Conservation (phyloP, 2,888 invertebrate genomes). For the Lymantria dispar region DNA sequence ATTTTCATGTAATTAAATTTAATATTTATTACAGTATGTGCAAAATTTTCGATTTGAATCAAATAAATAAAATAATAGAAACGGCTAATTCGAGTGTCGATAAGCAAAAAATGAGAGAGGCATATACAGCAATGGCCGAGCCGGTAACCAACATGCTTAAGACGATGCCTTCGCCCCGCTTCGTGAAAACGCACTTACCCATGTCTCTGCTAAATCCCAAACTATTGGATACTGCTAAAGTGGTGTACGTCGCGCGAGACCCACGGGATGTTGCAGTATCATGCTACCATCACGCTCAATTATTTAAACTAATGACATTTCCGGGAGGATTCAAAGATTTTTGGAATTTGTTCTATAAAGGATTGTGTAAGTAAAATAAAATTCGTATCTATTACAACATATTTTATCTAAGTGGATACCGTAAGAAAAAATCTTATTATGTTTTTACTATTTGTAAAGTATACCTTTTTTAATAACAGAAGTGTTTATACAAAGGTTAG, state of each 20-base stretch:
- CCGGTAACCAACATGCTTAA: neutral
- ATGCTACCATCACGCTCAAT: conserved; percentile 87
- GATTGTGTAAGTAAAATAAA: neutral
- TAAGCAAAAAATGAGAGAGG: neutral
- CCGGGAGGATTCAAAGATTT: neutral
- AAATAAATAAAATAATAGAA: neutral
- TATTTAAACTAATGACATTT: conserved; percentile 77
- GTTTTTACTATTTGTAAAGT: too few species aligned
- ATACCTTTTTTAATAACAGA: too few species aligned
- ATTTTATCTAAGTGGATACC: too few species aligned
- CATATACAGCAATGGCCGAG: neutral
- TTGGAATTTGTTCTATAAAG: neutral
- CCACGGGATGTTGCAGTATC: conserved; percentile 94
- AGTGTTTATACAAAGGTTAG: too few species aligned
- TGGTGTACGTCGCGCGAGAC: conserved; percentile 92
- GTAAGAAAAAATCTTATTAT: too few species aligned
- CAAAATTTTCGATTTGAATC: neutral
- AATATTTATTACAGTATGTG: neutral
- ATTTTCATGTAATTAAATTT: neutral
- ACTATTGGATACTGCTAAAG: conserved; percentile 79
- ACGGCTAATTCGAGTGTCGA: neutral
- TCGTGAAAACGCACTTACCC: conserved; percentile 87
- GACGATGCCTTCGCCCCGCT: conserved; percentile 83
- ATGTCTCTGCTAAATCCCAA: conserved; percentile 86
- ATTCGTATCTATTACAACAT: neutral